A percentile compares a stretch with the other conserved stretches of the same genome.
phyloP scores from a whole-genome alignment of 2,113 vertebrate species.

The Sialia sialis region DNA sequence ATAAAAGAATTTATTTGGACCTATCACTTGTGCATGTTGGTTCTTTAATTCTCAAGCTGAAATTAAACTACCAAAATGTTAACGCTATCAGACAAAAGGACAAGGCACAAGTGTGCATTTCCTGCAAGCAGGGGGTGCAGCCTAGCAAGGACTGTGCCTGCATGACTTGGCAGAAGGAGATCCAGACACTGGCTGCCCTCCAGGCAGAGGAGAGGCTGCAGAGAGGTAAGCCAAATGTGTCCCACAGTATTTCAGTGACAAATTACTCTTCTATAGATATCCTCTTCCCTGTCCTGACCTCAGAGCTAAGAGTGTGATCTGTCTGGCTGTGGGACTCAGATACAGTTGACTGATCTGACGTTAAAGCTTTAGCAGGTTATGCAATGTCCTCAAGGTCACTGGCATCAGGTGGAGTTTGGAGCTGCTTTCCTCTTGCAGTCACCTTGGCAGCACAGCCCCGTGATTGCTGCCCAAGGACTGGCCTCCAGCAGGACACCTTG shows the following conservation, averaged over 20 bases:
- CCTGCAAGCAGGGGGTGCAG: background rate
- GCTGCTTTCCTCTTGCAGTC: background rate
- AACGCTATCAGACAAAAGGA: fast-evolving
- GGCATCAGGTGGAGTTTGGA: background rate
- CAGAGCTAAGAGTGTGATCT: background rate
- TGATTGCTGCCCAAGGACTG: background rate
- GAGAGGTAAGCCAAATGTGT: background rate
- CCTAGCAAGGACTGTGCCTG: background rate
- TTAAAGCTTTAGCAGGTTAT: background rate
- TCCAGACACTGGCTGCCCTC: background rate
- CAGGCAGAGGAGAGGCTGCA: background rate
- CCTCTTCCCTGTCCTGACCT: background rate
- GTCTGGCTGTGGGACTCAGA: background rate
- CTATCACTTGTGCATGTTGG: background rate
- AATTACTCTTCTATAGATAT: background rate
- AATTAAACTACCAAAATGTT: background rate
- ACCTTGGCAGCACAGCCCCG: background rate
- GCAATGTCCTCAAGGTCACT: background rate
- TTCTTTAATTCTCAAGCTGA: background rate
- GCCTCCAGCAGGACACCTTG: background rate
- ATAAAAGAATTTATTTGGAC: slow-evolving; percentile 51
- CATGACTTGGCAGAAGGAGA: background rate
- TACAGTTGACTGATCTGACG: background rate
- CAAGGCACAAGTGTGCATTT: fast-evolving
- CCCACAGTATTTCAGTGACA: background rate